Evolutionary conservation across 2,888 invertebrate genomes (phyloP).

Genomic region (Leptinotarsa peninsularis): DNA sequence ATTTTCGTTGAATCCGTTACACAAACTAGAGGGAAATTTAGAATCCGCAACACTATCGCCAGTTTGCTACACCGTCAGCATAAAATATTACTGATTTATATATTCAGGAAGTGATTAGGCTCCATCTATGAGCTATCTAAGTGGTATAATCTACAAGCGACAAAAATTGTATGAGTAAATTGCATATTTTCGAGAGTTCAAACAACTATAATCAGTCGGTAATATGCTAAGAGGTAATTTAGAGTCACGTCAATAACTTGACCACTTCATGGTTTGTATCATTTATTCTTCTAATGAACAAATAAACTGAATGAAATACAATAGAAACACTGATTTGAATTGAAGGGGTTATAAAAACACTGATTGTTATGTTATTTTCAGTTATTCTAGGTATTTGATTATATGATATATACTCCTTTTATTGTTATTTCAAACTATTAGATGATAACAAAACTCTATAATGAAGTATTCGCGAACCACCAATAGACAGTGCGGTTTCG

Average conservation of each 20-base stretch:
- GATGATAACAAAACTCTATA: background rate
- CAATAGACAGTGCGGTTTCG: too few species aligned
- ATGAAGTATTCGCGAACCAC: background rate
- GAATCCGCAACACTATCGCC: too few species aligned
- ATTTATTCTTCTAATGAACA: background rate
- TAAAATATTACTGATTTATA: background rate
- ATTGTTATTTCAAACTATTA: too few species aligned
- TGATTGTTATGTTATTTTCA: too few species aligned
- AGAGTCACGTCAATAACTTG: background rate
- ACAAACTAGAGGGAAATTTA: too few species aligned
- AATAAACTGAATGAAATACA: too few species aligned
- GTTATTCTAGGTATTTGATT: too few species aligned
- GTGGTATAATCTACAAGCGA: background rate
- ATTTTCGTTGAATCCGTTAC: too few species aligned
- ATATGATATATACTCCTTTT: too few species aligned
- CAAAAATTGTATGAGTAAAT: background rate
- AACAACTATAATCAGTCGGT: background rate
- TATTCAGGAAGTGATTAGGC: background rate
- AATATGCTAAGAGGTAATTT: background rate
- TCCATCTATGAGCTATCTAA: background rate
- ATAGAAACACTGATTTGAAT: too few species aligned
- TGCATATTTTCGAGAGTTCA: constrained; percentile 11
- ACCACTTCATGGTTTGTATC: background rate
- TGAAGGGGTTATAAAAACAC: too few species aligned
- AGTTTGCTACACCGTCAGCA: too few species aligned